phyloP scores from a whole-genome alignment of 2,113 vertebrate genomes.

The Ploceus nigricollis region DNA sequence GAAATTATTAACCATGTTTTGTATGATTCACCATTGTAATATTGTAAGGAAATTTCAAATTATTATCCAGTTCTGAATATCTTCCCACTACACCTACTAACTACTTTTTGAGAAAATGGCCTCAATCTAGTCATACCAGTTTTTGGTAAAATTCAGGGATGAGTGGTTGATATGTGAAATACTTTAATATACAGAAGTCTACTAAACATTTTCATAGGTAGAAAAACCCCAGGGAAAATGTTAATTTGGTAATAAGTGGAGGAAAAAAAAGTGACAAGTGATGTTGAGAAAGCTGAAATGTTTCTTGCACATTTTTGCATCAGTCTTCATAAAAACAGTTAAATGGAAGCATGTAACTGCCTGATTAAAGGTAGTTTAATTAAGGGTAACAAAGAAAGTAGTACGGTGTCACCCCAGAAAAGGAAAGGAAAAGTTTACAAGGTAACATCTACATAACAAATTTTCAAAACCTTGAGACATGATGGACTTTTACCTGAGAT shows the following conservation, averaged over 20 bases:
- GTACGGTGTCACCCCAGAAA: not conserved
- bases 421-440: not conserved
- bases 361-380: not conserved
- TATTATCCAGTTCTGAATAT: not conserved
- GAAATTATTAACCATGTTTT: not conserved
- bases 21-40: not conserved
- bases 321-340: not conserved
- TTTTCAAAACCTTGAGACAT: not conserved
- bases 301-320: not conserved
- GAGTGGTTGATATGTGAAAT: not conserved
- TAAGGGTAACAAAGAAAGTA: not conserved
- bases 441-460: not conserved
- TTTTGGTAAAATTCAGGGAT: not conserved
- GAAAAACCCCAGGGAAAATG: not conserved
- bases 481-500: not conserved
- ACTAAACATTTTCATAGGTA: not conserved
- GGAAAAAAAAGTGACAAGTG: not conserved
- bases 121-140: not conserved
- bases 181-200: not conserved
- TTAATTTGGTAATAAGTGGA: not conserved
- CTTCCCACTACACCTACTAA: not conserved
- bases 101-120: not conserved
- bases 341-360: not conserved
- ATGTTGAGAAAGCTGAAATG: not conserved
- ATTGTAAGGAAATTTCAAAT: not conserved